Conservation (phyloP, 2,797 vertebrate species). For the Manis javanica region DNA sequence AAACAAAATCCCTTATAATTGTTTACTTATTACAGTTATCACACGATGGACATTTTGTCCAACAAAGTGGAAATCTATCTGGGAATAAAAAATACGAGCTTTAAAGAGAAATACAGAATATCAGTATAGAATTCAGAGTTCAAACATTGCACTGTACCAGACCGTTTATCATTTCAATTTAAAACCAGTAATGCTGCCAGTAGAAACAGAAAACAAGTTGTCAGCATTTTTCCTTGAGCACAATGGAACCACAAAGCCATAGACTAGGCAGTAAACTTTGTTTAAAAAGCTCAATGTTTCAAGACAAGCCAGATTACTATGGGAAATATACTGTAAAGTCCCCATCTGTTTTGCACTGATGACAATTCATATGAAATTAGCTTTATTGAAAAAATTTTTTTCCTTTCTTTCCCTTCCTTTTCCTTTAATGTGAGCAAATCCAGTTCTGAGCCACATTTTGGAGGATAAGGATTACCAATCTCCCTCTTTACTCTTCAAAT, state of each 20-base stretch:
- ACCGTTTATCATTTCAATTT: constrained; percentile 82
- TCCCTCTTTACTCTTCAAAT: constrained; percentile 68
- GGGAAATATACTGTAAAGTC: constrained; percentile 76
- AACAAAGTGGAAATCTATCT: constrained; percentile 57
- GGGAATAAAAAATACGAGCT: constrained; percentile 42
- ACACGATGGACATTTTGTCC: constrained; percentile 1
- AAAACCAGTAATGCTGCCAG: constrained; percentile 80
- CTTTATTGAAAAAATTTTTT: constrained; percentile 51
- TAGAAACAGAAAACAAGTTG: constrained; percentile 83
- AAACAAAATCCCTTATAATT: constrained; percentile 35
- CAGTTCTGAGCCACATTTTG: constrained; percentile 45
- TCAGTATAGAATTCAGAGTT: constrained; percentile 61
- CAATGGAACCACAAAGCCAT: constrained; percentile 76
- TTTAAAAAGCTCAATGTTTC: constrained; percentile 77
- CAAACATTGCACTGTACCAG: constrained; percentile 55
- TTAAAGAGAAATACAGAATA: constrained; percentile 65
- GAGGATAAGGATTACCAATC: constrained; percentile 46
- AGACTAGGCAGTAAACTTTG: constrained; percentile 77
- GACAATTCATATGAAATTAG: constrained; percentile 78
- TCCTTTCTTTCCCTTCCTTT: constrained; percentile 61
- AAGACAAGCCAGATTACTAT: constrained; percentile 80
- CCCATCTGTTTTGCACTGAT: constrained; percentile 78
- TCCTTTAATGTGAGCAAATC: constrained; percentile 66
- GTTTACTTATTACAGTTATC: constrained; percentile 25
- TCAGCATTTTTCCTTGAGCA: constrained; percentile 83